A percentile compares a stretch with the other conserved stretches of the same genome.
phyloP scores from a whole-genome alignment of 1,140 invertebrate species.

The Drosophila elegans region DNA sequence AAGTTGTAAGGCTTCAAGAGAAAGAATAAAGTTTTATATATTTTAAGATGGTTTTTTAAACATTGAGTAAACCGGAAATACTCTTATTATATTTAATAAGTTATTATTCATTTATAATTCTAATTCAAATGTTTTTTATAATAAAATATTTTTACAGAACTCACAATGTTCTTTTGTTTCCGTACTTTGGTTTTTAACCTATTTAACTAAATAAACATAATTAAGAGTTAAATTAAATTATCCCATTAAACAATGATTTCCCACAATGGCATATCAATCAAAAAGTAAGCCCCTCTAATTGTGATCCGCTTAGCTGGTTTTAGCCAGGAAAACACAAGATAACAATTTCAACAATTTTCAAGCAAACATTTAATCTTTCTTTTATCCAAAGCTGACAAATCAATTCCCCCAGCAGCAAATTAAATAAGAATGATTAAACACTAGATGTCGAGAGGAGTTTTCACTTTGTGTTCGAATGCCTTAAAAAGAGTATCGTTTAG shows the following conservation, averaged over 20 bases:
- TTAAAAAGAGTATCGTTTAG: constrained; percentile 44
- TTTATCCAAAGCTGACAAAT: constrained; percentile 39
- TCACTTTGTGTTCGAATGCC: constrained; percentile 39
- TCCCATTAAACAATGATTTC: constrained; percentile 2
- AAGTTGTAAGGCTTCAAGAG: background rate
- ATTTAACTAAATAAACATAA: too few species aligned
- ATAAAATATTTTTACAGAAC: too few species aligned
- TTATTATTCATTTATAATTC: too few species aligned
- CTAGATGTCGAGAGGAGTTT: constrained; percentile 9
- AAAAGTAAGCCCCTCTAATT: constrained; percentile 10
- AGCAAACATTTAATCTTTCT: constrained; percentile 16
- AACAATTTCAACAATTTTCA: constrained; percentile 21
- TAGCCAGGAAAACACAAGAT: constrained; percentile 19
- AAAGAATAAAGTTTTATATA: too few species aligned
- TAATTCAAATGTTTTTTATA: too few species aligned
- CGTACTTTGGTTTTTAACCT: too few species aligned
- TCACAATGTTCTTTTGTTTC: too few species aligned
- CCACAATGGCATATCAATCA: constrained; percentile 5
- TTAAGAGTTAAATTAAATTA: background rate
- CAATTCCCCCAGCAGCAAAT: constrained; percentile 28
- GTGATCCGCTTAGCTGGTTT: constrained; percentile 31
- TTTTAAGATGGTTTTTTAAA: too few species aligned
- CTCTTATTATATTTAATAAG: too few species aligned
- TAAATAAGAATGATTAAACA: constrained; percentile 43
- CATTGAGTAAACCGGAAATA: too few species aligned